Conservation (phyloP, 2,888 invertebrate species). For the Muschampia plurimacula region DNA sequence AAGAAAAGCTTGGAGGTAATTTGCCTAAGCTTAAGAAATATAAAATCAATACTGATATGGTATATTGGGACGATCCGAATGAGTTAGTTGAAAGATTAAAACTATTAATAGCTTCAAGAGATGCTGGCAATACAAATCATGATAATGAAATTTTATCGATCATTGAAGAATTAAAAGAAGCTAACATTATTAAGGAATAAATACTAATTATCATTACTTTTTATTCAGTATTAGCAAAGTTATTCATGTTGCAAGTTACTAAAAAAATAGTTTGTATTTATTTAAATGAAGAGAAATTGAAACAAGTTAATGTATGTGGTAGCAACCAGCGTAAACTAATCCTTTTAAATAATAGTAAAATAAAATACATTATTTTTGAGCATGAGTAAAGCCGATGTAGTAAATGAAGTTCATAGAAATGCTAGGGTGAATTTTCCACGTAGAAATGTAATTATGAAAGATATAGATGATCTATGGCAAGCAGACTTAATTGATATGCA, state of each 20-base stretch:
- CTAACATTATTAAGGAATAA: slow-evolving; percentile 1
- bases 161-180: slow-evolving; percentile 42
- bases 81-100: slow-evolving; percentile 49
- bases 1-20: no score
- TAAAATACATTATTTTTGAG: slow-evolving; percentile 27
- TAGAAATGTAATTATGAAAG: slow-evolving; percentile 55
- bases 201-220: no score
- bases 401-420: slow-evolving; percentile 1
- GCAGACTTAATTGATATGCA: slow-evolving; percentile 59
- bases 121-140: slow-evolving; percentile 51
- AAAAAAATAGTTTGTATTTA: no score
- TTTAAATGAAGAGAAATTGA: no score
- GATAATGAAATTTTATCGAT: slow-evolving; percentile 55
- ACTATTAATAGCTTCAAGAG: slow-evolving; percentile 52
- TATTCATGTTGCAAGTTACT: no score
- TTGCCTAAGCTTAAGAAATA: no score
- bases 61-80: no score
- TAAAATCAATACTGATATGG: no score
- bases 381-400: slow-evolving; percentile 42
- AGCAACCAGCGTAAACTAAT: no score
- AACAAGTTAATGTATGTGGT: no score
- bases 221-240: no score
- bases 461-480: slow-evolving; percentile 67
- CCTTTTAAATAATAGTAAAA: slow-evolving; percentile 6
- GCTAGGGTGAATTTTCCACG: slow-evolving; percentile 53